These are phyloP conservation scores for Frankliniella fusca DNA, from an alignment of 2,888 invertebrate species.

Conservation along the genomic window DNA sequence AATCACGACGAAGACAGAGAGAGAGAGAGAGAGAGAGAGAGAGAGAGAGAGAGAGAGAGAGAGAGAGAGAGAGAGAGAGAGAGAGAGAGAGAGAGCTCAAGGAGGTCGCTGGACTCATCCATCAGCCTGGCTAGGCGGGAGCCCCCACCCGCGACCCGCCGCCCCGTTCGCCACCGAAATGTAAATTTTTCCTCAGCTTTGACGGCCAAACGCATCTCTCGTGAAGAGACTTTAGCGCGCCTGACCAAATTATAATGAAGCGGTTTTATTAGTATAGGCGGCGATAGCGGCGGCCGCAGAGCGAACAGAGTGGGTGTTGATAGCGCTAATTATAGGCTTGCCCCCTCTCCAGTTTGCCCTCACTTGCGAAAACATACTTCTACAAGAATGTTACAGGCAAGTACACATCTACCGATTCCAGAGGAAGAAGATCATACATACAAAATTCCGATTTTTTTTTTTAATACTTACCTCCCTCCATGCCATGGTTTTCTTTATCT, in stretches of 20 bases:
- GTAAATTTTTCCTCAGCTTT: not conserved
- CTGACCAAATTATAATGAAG: not conserved
- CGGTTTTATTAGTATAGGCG: not conserved
- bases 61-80: not conserved
- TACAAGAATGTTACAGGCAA: too few species aligned
- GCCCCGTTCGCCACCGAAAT: not conserved
- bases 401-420: too few species aligned
- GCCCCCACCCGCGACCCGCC: not conserved
- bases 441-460: too few species aligned
- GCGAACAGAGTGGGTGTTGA: too few species aligned
- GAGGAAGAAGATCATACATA: too few species aligned
- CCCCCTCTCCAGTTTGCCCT: too few species aligned
- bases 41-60: not conserved
- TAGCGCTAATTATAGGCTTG: too few species aligned
- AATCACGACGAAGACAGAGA: not conserved
- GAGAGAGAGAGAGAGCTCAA: not conserved
- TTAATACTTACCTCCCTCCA: too few species aligned
- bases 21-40: not conserved
- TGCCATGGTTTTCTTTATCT: too few species aligned
- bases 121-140: not conserved
- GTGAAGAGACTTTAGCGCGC: not conserved
- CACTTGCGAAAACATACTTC: too few species aligned
- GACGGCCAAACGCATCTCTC: not conserved
- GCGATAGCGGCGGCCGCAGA: too few species aligned
- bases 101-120: slow-evolving; percentile 6